Evolutionary conservation across 1,140 invertebrate species (phyloP), one percentile per base, ranked within the genome.

Genomic region (Hyles euphorbiae): DNA sequence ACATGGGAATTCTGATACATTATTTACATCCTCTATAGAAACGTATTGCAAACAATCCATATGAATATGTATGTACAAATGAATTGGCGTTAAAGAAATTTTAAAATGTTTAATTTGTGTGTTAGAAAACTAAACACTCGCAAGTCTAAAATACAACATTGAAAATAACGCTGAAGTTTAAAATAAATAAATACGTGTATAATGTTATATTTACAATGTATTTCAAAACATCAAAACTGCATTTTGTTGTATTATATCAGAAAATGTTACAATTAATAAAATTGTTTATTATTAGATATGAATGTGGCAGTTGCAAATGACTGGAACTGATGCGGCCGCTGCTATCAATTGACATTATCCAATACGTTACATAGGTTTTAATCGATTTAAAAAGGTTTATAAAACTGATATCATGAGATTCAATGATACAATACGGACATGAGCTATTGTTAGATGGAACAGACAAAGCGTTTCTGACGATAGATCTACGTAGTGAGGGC

Each of bases 361-460:
- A 34, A 0, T 9, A 34, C 9, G 9, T 11, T 34, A 10, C 34
- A n/a, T 52, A 40, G 8, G 36, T 40, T 40, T 40, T 40, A 40
- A 40, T 40, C 36, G 50, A 34, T 7, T 34, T 33, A 34, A 52
- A 34, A n/a, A 52, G 7, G 34, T 34, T 52, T 33, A 3, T 7
- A 9, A 52, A 52, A 52, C 6, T 8, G 46, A 48, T 48, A 48
- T 40, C 46, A 55, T 80, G 81, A 83, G 82, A 85, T 84, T 84
- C 81, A 76, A 72, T 77, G 40, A 73, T 72, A 76, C 61, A 72
- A 70, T 44, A 56, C 60, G 67, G 68, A 70, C 36, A 40, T 40
- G 53, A 44, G 49, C 44, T 68, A 60, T 40, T 48, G 61, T 56
- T 74, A 83, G 81, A 85, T 87, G 81, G 83, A 87, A 76, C 60